Evolutionary conservation across 2,797 vertebrate species (phyloP).

Genomic region (Rhabdophis nuchalis): DNA sequence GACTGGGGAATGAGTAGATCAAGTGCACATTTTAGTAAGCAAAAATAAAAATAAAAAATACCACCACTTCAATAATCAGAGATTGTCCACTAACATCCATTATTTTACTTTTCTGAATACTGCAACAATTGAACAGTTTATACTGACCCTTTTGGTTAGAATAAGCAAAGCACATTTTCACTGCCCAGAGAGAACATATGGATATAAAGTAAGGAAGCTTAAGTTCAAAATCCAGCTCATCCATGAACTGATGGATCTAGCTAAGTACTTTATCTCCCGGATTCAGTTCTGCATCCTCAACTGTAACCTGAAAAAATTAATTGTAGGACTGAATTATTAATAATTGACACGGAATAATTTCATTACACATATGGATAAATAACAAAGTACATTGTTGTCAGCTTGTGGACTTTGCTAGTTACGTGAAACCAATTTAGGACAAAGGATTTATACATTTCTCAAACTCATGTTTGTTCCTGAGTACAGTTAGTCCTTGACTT

Average conservation of each 20-base stretch:
- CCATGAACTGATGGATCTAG: not conserved
- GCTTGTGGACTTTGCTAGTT: not conserved
- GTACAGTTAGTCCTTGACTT: not conserved
- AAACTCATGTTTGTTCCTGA: not conserved
- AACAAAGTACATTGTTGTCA: not conserved
- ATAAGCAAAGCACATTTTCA: not conserved
- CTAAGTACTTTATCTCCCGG: not conserved
- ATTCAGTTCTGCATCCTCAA: not conserved
- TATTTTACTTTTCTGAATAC: not conserved
- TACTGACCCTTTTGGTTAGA: not conserved
- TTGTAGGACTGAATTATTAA: not conserved
- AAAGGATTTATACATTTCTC: not conserved
- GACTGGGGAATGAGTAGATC: not conserved
- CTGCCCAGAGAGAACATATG: not conserved
- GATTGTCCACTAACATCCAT: not conserved
- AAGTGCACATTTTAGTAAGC: constrained; percentile 1
- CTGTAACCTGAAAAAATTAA: not conserved
- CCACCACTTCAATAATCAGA: not conserved
- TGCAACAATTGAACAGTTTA: not conserved
- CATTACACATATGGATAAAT: not conserved
- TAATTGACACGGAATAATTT: not conserved
- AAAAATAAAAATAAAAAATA: constrained; percentile 5
- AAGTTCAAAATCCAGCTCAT: not conserved
- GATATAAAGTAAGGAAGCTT: not conserved
- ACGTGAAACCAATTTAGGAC: not conserved